A percentile compares a stretch with the other conserved stretches of the same genome.
phyloP scores from a whole-genome alignment of 2,888 invertebrate species.

The Lithophane leautieri region DNA sequence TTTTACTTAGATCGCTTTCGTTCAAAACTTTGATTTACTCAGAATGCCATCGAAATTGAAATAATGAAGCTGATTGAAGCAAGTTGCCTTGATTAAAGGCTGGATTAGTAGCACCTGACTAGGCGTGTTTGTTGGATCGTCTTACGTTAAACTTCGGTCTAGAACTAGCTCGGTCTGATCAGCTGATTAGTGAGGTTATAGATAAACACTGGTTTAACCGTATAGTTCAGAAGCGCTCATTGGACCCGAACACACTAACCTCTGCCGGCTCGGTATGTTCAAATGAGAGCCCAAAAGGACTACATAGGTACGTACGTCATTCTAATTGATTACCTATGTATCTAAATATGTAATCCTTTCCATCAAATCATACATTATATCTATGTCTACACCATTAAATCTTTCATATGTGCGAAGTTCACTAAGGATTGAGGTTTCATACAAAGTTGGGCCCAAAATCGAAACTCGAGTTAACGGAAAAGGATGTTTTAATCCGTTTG shows the following conservation, averaged over 20 bases:
- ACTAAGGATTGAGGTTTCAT: too few species aligned
- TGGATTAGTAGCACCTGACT: conserved; percentile 76
- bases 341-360: too few species aligned
- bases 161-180: conserved; percentile 25
- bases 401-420: too few species aligned
- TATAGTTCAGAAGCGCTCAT: neutral
- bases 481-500: too few species aligned
- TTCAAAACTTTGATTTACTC: conserved; percentile 25
- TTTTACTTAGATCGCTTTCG: neutral
- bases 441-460: too few species aligned
- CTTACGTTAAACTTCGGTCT: conserved; percentile 40
- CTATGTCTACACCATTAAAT: too few species aligned
- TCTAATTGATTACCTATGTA: too few species aligned
- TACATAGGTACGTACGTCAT: neutral
- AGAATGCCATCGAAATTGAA: conserved; percentile 68
- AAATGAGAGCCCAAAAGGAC: neutral
- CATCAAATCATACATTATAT: too few species aligned
- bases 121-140: conserved; percentile 59
- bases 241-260: neutral
- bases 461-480: too few species aligned
- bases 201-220: neutral
- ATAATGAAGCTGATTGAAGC: conserved; percentile 77
- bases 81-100: conserved; percentile 81
- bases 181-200: conserved; percentile 32
- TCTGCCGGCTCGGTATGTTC: neutral